Evolutionary conservation across 2,797 vertebrate genomes (phyloP).

Genomic region (Rhinogobio ventralis): DNA sequence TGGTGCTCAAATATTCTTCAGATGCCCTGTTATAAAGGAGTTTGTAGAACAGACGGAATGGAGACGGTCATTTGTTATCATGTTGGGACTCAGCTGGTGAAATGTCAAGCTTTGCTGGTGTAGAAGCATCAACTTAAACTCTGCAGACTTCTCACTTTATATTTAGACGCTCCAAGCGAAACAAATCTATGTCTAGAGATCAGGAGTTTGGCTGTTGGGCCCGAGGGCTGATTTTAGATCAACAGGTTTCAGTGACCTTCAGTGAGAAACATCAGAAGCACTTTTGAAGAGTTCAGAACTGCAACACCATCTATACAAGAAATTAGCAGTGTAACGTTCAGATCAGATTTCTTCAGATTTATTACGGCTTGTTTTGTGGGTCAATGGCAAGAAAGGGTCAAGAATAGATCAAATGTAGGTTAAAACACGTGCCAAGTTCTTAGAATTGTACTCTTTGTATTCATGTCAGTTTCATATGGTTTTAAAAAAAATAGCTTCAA

Average conservation of each 20-base stretch:
- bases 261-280: not conserved
- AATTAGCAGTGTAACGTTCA: not conserved
- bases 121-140: conserved; percentile 1
- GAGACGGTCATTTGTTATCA: conserved; percentile 30
- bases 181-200: conserved; percentile 4
- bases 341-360: not conserved
- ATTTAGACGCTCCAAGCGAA: not conserved
- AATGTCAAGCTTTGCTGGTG: conserved; percentile 13
- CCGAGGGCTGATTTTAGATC: not conserved
- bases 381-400: not conserved
- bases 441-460: not conserved
- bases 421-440: not conserved
- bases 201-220: not conserved
- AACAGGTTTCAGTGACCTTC: conserved; percentile 20
- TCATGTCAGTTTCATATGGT: not conserved
- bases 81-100: conserved; percentile 21
- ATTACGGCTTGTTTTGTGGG: not conserved
- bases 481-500: not conserved
- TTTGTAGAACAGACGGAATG: not conserved
- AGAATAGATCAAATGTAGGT: not conserved
- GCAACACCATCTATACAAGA: not conserved
- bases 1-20: conserved; percentile 29
- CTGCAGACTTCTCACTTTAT: not conserved
- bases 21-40: conserved; percentile 12
- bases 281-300: conserved; percentile 7